Percentiles rank a stretch among this genome's conserved stretches.
Evolutionary conservation across 2,888 invertebrate genomes (phyloP).

Genomic region (Andrena fulva): DNA sequence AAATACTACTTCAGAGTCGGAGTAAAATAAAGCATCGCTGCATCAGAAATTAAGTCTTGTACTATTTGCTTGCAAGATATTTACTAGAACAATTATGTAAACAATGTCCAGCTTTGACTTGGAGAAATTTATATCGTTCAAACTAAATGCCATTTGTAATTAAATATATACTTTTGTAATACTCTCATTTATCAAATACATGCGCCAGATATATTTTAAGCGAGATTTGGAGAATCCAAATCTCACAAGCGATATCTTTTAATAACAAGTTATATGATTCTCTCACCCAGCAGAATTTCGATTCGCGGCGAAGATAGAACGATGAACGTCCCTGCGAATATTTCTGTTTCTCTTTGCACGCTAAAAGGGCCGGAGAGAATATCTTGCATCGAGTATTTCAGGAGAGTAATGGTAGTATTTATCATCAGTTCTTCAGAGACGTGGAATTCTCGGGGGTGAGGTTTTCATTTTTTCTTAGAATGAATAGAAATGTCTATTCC

Average conservation of each 20-base stretch:
- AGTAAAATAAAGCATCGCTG: background rate
- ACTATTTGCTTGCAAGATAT: no score
- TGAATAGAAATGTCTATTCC: conserved; percentile 53
- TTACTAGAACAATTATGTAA: no score
- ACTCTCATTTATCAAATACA: background rate
- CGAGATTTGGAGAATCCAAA: background rate
- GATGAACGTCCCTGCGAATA: conserved; percentile 23
- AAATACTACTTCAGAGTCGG: background rate
- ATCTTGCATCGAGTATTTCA: conserved; percentile 44
- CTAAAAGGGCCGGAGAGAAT: conserved; percentile 47
- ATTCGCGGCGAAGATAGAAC: conserved; percentile 24
- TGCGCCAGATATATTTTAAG: background rate
- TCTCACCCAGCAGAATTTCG: background rate
- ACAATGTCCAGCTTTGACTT: no score
- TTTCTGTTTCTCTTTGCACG: conserved; percentile 46
- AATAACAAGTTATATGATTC: conserved; percentile 1
- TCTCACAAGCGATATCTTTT: background rate
- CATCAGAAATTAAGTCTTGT: no score
- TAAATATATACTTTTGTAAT: background rate
- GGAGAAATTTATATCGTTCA: no score
- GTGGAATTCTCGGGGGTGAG: conserved; percentile 20
- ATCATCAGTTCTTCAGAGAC: conserved; percentile 56
- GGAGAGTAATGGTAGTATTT: conserved; percentile 64
- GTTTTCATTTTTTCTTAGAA: conserved; percentile 42
- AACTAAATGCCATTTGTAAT: background rate